Base-by-base conservation (phyloP, 2,797 vertebrate species). In the Eospalax fontanierii region DNA sequence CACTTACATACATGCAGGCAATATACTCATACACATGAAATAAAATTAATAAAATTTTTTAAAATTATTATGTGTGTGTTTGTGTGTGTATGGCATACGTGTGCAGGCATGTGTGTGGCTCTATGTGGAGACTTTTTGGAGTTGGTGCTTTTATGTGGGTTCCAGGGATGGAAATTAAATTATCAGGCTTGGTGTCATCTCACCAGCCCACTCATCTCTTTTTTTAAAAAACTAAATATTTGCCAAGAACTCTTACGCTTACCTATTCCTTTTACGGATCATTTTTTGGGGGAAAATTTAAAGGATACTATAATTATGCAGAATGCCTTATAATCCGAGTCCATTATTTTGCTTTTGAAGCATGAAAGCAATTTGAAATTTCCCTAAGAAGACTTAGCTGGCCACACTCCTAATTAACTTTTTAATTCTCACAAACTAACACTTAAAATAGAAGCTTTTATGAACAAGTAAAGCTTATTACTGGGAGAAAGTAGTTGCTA, bases 321-420 rank as follows among this genome's bases (percentile, higher is more conserved):
- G 65, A 95, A 65, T 74, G 71, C 12, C 16, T 89, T 70, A 63
- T 16, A 70, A 43, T 19, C 15, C 68, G 33, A 81, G 76, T 89
- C 33, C 46, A 96, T 59, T 88, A 91, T 66, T 81, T 94, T 71
- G 71, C 65, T 81, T 94, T 93, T 94, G 28, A 95, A 83, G 65
- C 54, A 19, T 92, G n/a, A 95, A 87, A 81, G 28, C 40, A 92
- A 95, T 35, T 50, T 40, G 46, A 93, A 93, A 89, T 35, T 79
- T 89, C 93, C 54, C 21, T 43, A 90, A 74, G 87, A 87, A 88
- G 19, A 16, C 33, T 61, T 57, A 43, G 95, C 43, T 11, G 78
- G 79, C 12, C 66, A 66, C 5, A 88, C 6, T 66, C 40, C 30
- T 59, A 73, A 91, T 89, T 70, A 79, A 74, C 9, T 57, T 94